Percentiles rank a stretch among this genome's conserved stretches.
Conservation (phyloP, 2,888 invertebrate genomes). For the Trachelus stipa region DNA sequence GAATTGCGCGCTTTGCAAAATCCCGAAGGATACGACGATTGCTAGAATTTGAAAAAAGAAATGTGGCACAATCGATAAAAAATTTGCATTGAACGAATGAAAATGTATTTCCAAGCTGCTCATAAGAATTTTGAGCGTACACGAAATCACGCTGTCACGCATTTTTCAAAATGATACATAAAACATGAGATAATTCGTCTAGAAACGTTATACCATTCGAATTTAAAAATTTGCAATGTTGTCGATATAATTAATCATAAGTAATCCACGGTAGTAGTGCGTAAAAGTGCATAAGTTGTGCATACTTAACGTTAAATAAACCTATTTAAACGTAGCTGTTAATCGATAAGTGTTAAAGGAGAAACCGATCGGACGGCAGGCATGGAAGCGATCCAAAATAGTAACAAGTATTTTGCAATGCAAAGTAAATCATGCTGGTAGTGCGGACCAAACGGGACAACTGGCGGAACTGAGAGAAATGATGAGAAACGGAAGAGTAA, state of each 20-base stretch:
- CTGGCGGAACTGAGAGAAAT: slow-evolving; percentile 46
- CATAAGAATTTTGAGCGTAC: neutral
- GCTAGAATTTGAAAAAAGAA: neutral
- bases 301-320: slow-evolving; percentile 22
- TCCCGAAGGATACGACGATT: neutral
- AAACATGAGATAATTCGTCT: neutral
- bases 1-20: slow-evolving; percentile 3
- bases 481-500: slow-evolving; percentile 24
- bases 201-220: slow-evolving; percentile 11
- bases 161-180: slow-evolving; percentile 2
- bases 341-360: slow-evolving; percentile 27
- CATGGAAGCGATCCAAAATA: slow-evolving; percentile 56
- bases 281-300: neutral
- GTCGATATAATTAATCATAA: slow-evolving; percentile 22
- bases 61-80: neutral
- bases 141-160: neutral
- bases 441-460: slow-evolving; percentile 64
- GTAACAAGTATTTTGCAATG: slow-evolving; percentile 54
- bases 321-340: slow-evolving; percentile 26
- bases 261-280: neutral
- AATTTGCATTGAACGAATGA: neutral
- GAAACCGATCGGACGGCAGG: slow-evolving; percentile 63
- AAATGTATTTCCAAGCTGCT: neutral
- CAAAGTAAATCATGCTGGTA: slow-evolving; percentile 59
- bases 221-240: slow-evolving; percentile 34